A percentile compares a stretch with the other conserved stretches of the same genome.
Conservation (phyloP, 2,888 invertebrate species). For the Pristionchus fissidentatus region DNA sequence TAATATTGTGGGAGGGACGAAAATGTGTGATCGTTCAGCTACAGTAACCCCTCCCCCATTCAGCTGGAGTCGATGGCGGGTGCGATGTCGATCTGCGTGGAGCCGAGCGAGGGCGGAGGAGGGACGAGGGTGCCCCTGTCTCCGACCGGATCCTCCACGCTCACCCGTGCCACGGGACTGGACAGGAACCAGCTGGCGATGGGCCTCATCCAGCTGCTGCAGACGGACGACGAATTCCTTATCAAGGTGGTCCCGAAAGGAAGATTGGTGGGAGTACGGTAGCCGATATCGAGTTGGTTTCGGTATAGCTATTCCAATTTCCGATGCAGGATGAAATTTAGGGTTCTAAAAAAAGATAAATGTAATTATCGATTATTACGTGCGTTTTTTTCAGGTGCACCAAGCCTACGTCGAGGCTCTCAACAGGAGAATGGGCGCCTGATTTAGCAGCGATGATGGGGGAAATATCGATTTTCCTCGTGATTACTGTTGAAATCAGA, state of each 20-base stretch:
- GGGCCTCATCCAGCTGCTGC: conserved; percentile 58
- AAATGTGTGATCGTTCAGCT: not conserved
- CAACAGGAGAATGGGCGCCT: conserved; percentile 55
- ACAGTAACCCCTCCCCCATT: not conserved
- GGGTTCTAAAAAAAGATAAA: too few species aligned
- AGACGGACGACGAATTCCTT: conserved; percentile 63
- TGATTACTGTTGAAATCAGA: too few species aligned
- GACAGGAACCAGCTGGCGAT: conserved; percentile 52
- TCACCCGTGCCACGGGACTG: not conserved
- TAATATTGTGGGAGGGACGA: not conserved
- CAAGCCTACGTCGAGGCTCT: conserved; percentile 61
- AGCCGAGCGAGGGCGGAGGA: not conserved
- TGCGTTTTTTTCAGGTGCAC: conserved; percentile 11
- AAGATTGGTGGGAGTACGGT: not conserved
- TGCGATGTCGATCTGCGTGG: conserved; percentile 6
- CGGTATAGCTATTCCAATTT: not conserved
- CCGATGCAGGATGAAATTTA: too few species aligned
- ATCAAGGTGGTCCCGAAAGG: conserved; percentile 49
- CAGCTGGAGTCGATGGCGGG: conserved; percentile 45
- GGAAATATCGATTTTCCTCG: too few species aligned
- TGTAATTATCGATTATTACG: not conserved
- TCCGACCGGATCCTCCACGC: not conserved
- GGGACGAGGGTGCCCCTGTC: not conserved
- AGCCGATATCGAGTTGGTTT: not conserved
- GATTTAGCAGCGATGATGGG: not conserved